phyloP scores from a whole-genome alignment of 2,888 invertebrate species.

The Schrankia costaestrigalis region DNA sequence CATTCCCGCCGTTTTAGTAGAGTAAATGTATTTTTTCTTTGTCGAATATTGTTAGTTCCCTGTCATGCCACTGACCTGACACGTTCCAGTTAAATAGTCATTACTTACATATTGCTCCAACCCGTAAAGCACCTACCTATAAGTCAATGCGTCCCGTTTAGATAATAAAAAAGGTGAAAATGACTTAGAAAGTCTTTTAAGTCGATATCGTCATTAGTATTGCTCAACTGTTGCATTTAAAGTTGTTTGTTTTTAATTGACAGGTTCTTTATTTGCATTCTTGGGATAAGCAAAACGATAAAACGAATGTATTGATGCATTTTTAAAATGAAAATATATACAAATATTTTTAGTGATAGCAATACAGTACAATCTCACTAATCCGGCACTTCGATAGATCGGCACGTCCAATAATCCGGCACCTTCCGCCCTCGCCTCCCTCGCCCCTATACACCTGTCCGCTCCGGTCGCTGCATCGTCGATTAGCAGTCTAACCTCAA shows the following conservation, averaged over 20 bases:
- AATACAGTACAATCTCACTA: too few species aligned
- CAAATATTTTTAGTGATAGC: too few species aligned
- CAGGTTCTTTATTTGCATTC: slow-evolving; percentile 38
- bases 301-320: too few species aligned
- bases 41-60: slow-evolving; percentile 17
- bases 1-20: slow-evolving; percentile 6
- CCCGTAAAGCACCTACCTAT: slow-evolving; percentile 36
- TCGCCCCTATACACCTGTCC: too few species aligned
- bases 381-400: too few species aligned
- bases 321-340: too few species aligned
- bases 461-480: too few species aligned
- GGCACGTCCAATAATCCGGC: too few species aligned
- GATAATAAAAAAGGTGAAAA: slow-evolving; percentile 50
- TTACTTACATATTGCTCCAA: slow-evolving; percentile 39
- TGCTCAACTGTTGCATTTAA: slow-evolving; percentile 47
- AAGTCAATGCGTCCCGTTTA: slow-evolving; percentile 48
- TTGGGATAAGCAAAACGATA: slow-evolving; percentile 18
- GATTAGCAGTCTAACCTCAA: too few species aligned
- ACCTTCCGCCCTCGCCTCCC: too few species aligned
- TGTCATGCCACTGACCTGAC: slow-evolving; percentile 18
- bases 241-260: slow-evolving; percentile 39
- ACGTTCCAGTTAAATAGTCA: slow-evolving; percentile 36
- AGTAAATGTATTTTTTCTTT: slow-evolving; percentile 15
- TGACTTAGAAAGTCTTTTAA: slow-evolving; percentile 54
- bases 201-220: slow-evolving; percentile 43